phyloP scores from a whole-genome alignment of 2,888 invertebrate species.

The Drosophila mimetica region DNA sequence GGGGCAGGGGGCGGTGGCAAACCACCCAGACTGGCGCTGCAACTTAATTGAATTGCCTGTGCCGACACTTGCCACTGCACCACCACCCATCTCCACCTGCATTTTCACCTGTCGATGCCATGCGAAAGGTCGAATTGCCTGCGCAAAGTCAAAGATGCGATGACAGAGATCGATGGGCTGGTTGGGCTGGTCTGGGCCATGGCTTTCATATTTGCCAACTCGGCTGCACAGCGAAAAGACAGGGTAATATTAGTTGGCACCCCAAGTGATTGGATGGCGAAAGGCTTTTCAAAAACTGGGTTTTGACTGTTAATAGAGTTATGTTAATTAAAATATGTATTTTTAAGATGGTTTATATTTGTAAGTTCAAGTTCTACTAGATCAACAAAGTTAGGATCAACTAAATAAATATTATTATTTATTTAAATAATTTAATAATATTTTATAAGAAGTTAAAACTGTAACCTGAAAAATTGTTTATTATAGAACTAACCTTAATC shows the following conservation, averaged over 20 bases:
- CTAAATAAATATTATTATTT: no score
- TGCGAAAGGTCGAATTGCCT: conserved; percentile 38
- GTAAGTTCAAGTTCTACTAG: no score
- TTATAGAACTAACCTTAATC: no score
- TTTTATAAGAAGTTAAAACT: no score
- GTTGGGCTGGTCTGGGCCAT: not conserved
- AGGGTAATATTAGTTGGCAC: conserved; percentile 2
- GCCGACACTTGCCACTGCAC: conserved; percentile 12
- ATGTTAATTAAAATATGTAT: no score
- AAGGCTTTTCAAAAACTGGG: not conserved
- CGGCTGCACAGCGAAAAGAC: not conserved
- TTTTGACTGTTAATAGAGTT: not conserved
- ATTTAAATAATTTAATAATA: no score
- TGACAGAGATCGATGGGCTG: conserved; percentile 65
- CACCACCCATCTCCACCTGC: not conserved
- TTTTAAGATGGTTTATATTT: no score
- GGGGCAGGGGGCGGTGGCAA: no score
- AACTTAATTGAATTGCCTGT: conserved; percentile 73
- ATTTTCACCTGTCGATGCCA: conserved; percentile 41
- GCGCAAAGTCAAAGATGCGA: conserved; percentile 46
- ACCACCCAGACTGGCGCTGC: conserved; percentile 50
- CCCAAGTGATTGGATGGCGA: not conserved
- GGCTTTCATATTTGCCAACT: conserved; percentile 16
- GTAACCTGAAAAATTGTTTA: no score
- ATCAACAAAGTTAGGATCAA: no score